Base-by-base conservation (phyloP, 2,113 vertebrate genomes). In the Oncorhynchus masou region DNA sequence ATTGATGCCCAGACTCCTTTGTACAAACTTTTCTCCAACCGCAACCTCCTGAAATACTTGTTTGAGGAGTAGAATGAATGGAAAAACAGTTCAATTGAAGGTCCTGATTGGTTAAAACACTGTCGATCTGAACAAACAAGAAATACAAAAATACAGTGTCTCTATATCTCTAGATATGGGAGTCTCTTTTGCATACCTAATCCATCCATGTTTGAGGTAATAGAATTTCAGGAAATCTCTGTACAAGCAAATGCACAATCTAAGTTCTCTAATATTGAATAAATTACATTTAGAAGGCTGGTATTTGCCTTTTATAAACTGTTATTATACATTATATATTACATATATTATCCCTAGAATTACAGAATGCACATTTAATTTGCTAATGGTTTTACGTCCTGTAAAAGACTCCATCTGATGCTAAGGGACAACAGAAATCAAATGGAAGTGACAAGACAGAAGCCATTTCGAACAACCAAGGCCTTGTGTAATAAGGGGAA, bases 91-190 rank as follows among this genome's bases (percentile, higher is more conserved):
- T 74, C 34, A 74, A 34, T 60, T 49, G 7, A 62, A 59, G 16
- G 60, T 62, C 31, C 19, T 15, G 45, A 22, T 64, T 27, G 15
- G 66, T n/a, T 67, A 27, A 20, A 39, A 60, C n/a, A n/a, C 70
- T 77, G 81, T n/a, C 83, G 85, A 82, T 80, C 70, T 78, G 72
- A 89, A 78, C 73, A 85, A 86, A 81, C 81, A 80, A 60, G 67
- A 70, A 73, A 77, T 68, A 22, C 72, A 66, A 71, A 75, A 20
- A 51, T 66, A 70, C 57, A 62, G 7, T 16, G 16, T 54, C 51
- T 19, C 12, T 54, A 15, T 19, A 54, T 19, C 39, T 45, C 39
- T 45, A 69, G 59, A 6, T 64, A 64, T 34, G 13, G 48, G 51
- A 25, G 76, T 81, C 31, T 74, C 62, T 65, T 78, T 75, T 75